phyloP scores from a whole-genome alignment of 2,797 vertebrate species.

The Pseudocheirus occidentalis region DNA sequence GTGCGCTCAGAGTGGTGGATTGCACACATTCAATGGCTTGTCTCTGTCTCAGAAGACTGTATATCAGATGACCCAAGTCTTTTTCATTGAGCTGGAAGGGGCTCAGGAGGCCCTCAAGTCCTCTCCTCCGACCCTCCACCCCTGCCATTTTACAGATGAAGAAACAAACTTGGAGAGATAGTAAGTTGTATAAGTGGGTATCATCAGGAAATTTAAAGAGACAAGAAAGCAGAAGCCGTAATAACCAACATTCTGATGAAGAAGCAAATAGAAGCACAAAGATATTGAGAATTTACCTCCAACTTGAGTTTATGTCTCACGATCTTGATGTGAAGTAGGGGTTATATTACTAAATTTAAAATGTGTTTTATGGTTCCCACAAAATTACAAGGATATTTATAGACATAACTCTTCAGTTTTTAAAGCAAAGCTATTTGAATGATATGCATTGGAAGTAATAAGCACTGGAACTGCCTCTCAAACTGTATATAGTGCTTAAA shows the following conservation, averaged over 20 bases:
- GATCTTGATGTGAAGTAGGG: neutral
- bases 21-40: neutral
- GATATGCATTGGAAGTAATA: neutral
- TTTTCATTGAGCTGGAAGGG: neutral
- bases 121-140: neutral
- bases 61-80: neutral
- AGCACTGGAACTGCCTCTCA: neutral
- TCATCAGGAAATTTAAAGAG: neutral
- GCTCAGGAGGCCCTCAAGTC: neutral
- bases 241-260: neutral
- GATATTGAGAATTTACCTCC: neutral
- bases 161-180: neutral
- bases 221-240: neutral
- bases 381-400: neutral
- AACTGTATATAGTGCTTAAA: neutral
- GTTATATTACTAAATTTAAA: neutral
- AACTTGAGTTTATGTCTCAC: neutral
- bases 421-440: neutral
- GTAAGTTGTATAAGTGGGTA: neutral
- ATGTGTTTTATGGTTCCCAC: neutral
- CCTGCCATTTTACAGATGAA: neutral
- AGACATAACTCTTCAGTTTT: neutral
- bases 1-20: neutral
- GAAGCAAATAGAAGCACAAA: neutral
- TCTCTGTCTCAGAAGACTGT: neutral